Conservation (phyloP, 1,140 invertebrate genomes). For the Paramacrobiotus metropolitanus region DNA sequence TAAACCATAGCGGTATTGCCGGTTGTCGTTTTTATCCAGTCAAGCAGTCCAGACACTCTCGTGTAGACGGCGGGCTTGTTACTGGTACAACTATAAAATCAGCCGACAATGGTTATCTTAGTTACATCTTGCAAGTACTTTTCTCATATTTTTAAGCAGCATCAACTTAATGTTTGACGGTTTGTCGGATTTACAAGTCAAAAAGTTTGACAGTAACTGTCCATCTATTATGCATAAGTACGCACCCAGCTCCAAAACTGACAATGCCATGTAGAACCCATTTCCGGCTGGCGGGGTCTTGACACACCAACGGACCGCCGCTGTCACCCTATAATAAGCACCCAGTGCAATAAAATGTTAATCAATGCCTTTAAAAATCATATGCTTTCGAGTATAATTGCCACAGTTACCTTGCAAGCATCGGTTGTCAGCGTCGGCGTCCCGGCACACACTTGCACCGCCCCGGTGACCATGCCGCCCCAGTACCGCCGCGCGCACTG, state of each 20-base stretch:
- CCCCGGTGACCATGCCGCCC: not conserved
- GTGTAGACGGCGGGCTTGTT: slow-evolving; percentile 37
- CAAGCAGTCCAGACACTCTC: slow-evolving; percentile 34
- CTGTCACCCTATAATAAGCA: not conserved
- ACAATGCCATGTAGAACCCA: not conserved
- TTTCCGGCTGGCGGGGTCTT: not conserved
- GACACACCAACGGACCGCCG: not conserved
- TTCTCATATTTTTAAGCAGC: not conserved
- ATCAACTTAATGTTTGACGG: not conserved
- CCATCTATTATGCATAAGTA: too few relatives aligned
- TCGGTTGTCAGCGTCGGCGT: not conserved
- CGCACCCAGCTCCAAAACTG: not conserved
- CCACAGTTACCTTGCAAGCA: not conserved
- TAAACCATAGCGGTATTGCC: too few relatives aligned
- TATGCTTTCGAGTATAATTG: not conserved
- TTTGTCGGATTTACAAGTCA: too few relatives aligned
- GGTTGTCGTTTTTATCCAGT: slow-evolving; percentile 33
- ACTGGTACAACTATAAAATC: not conserved
- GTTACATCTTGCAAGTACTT: not conserved
- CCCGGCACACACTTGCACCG: not conserved
- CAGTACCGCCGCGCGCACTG: not conserved
- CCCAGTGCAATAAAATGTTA: not conserved
- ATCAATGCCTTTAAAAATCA: not conserved
- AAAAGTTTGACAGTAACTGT: too few relatives aligned
- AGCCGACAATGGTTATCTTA: not conserved